These are phyloP conservation scores for Drosophila mayri DNA, from an alignment of 1,140 invertebrate species.

Conservation along the genomic window DNA sequence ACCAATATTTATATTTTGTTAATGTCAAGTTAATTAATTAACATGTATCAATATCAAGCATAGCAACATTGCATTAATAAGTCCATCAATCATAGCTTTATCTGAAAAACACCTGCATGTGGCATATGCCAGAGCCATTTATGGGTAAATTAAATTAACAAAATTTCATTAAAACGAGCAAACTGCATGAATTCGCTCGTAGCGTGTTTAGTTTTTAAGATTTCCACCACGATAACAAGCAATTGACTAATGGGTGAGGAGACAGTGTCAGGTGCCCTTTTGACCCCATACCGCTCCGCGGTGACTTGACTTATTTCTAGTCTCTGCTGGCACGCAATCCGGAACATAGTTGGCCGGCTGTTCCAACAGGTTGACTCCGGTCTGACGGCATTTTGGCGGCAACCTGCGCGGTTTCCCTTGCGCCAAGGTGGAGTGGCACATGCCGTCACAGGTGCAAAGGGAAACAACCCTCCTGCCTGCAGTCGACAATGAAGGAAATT, in stretches of 20 bases:
- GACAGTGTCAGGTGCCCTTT: slow-evolving; percentile 27
- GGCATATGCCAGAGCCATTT: neutral
- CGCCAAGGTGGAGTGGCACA: slow-evolving; percentile 46
- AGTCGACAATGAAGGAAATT: neutral
- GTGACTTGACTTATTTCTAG: slow-evolving; percentile 14
- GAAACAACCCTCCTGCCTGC: slow-evolving; percentile 59
- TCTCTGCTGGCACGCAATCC: slow-evolving; percentile 53
- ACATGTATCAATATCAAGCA: slow-evolving; percentile 12
- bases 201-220: slow-evolving; percentile 13
- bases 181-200: neutral
- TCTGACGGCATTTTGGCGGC: slow-evolving; percentile 66
- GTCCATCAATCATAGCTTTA: slow-evolving; percentile 19
- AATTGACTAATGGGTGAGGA: slow-evolving; percentile 21
- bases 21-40: slow-evolving; percentile 10
- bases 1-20: neutral
- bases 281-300: slow-evolving; percentile 6
- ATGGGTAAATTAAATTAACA: slow-evolving; percentile 7
- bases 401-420: slow-evolving; percentile 31
- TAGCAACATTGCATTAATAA: neutral
- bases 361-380: slow-evolving; percentile 64
- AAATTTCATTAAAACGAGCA: slow-evolving; percentile 6
- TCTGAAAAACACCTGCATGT: neutral
- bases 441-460: slow-evolving; percentile 69
- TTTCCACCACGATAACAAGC: slow-evolving; percentile 11
- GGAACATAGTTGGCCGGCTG: slow-evolving; percentile 30